Base-by-base conservation (phyloP, 1,140 invertebrate species). In the Chelonus insularis region DNA sequence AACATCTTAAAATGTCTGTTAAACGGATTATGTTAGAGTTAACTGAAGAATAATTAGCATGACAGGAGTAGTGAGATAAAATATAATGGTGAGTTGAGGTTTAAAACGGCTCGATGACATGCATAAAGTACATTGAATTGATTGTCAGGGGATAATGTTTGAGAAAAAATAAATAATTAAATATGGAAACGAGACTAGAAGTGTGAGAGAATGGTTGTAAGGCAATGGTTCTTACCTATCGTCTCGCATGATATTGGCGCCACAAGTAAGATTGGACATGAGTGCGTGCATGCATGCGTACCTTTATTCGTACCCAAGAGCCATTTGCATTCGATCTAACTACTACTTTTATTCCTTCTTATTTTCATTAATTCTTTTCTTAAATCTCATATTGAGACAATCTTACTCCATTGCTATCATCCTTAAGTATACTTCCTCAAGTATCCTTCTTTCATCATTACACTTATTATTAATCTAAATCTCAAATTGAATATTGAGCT, bases 291-390 rank as follows among this genome's bases (percentile, higher is more conserved):
- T 21, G 37, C 41, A 37, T 62, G 48, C 48, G n/a, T 50, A 12
- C 47, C 21, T 52, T 39, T 60, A 21, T 58, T 23, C 43, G 63
- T 64, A 57, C 43, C 50, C 18, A 25, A 37, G 12, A 50, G 58
- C 29, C 32, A 64, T 64, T 64, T 57, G 57, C 63, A 64, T 64
- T 51, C 18, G 52, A 62, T 56, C 41, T 61, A 41, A 29, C 41
- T 18, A 7, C 2, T 47, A 18, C 18, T 50, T 50, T 25, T 29
- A 6, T 20, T 18, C 6, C 16, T 9, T 47, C 1, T 23, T 1
- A 9, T 9, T 21, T 50, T 9, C 21, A 23, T 20, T 23, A 9
- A 4, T 16, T 21, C 1, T 21, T n/a, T 29, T 29, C 7, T n/a
- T n/a, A n/a, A n/a, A n/a, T n/a, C n/a, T n/a, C n/a, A n/a, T n/a